These are phyloP conservation scores for Rhogogaster chlorosoma DNA, from an alignment of 2,888 invertebrate species.

Conservation along the genomic window DNA sequence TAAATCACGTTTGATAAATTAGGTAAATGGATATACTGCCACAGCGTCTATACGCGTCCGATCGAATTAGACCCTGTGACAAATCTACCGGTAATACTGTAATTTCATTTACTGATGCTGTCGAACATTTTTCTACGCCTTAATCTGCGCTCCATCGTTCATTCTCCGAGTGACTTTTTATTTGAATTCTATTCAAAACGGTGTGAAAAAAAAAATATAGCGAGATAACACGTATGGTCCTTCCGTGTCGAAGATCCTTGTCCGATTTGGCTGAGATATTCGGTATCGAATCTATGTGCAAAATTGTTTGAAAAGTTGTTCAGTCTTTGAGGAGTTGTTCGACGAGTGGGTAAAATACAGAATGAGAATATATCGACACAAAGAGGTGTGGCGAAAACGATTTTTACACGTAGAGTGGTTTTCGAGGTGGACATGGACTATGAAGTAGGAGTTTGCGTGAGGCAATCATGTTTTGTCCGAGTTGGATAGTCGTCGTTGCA, in stretches of 20 bases:
- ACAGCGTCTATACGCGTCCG: not conserved
- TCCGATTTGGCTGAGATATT: not conserved
- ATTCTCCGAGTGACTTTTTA: not conserved
- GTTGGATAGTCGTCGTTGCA: slow-evolving; percentile 5
- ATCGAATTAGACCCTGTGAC: slow-evolving; percentile 44
- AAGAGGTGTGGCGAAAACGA: not conserved
- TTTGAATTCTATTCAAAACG: not conserved
- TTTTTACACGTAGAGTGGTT: not conserved
- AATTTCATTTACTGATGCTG: slow-evolving; percentile 13
- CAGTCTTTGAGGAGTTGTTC: not conserved
- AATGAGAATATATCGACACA: not conserved
- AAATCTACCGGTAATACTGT: slow-evolving; percentile 35
- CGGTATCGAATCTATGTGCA: not conserved
- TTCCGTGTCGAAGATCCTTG: not conserved
- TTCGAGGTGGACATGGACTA: not conserved
- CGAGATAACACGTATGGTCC: not conserved
- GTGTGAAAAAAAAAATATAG: not conserved
- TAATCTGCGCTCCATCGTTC: not conserved
- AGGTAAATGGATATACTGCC: slow-evolving; percentile 31
- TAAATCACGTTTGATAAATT: slow-evolving; percentile 20
- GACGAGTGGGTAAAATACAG: not conserved
- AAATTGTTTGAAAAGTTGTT: not conserved
- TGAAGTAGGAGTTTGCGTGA: not conserved
- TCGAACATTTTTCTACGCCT: not conserved
- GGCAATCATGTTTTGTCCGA: not conserved